Evolutionary conservation across 2,888 invertebrate species (phyloP), one percentile per base, ranked within the genome.

Genomic region (Protula sp.): DNA sequence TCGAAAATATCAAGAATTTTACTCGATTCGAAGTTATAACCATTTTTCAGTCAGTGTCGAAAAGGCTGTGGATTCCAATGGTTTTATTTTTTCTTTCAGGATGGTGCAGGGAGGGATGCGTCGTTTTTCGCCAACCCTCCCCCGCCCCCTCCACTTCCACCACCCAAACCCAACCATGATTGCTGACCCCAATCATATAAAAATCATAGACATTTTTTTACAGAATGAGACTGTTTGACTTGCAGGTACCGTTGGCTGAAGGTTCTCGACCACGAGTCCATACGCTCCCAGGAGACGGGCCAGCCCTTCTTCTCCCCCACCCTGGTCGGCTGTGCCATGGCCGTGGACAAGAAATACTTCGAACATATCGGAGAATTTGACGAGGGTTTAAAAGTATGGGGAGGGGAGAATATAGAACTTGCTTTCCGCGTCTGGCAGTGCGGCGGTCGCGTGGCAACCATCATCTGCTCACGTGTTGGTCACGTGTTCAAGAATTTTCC

Each of bases 381-480:
- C 50, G 50, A 50, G 5, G 57, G 48, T n/a, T 31, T 62, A 30
- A 58, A 70, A 29, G 67, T 72, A 19, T 72, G 72, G 72, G 72
- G 72, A 3, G 72, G 72, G 14, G 72, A 72, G 59, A 72, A 72
- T 61, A 67, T 71, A 2, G 72, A 72, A 51, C 60, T 72, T 30
- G 68, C 67, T 14, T 70, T 72, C 60, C 57, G 70, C 4, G 55
- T 64, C 19, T 72, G 72, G 72, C 60, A 65, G 67, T 72, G 71
- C 51, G 69, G 71, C 3, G 70, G 70, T 3, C 59, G 61, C 29
- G 67, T 71, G n/a, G 59, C 62, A 24, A 72, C 70, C 5, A 63
- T 69, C 19, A 67, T 70, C n/a, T 71, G 71, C 55, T 68, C 70
- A 3, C 59, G 69, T 2, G 69, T 70, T 2, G 70, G 69, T 22